These are phyloP conservation scores for Epistrophe grossulariae DNA, from an alignment of 2,888 invertebrate genomes.

Conservation along the genomic window DNA sequence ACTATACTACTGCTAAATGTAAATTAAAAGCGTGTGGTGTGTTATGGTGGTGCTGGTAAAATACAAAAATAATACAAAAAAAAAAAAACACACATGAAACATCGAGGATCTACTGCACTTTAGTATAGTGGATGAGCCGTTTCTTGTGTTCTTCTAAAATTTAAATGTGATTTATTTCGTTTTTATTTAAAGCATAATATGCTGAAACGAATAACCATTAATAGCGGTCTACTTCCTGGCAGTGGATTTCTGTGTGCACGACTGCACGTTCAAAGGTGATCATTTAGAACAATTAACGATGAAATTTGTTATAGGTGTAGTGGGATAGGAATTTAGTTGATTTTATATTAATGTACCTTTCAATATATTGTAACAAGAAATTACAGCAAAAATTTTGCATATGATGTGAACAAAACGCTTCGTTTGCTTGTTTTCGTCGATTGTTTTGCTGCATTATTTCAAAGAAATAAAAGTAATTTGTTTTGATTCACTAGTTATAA, in stretches of 20 bases:
- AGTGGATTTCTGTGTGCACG: slow-evolving; percentile 40
- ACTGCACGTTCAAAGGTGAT: slow-evolving; percentile 32
- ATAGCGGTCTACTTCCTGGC: slow-evolving; percentile 75
- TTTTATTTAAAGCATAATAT: slow-evolving; percentile 76
- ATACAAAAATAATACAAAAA: slow-evolving; percentile 12
- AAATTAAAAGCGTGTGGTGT: slow-evolving; percentile 62
- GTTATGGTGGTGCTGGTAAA: slow-evolving; percentile 1
- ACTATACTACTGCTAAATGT: slow-evolving; percentile 42
- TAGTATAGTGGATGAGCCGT: slow-evolving; percentile 22
- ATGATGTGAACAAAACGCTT: no score
- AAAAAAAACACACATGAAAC: not conserved
- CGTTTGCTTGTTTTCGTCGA: no score
- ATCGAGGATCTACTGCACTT: slow-evolving; percentile 37
- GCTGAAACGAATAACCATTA: slow-evolving; percentile 76
- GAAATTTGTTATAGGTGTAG: not conserved
- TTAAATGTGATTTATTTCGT: slow-evolving; percentile 73
- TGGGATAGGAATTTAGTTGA: not conserved
- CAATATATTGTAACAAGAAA: no score
- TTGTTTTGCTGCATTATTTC: no score
- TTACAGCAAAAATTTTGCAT: no score
- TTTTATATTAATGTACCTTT: not conserved
- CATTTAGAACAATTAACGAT: slow-evolving; percentile 43
- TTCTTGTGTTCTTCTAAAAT: slow-evolving; percentile 58
- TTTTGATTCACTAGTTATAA: no score
- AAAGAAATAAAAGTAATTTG: no score